A percentile compares a stretch with the other conserved stretches of the same genome.
phyloP scores from a whole-genome alignment of 2,888 invertebrate species.

The Neoitamus cyanurus region DNA sequence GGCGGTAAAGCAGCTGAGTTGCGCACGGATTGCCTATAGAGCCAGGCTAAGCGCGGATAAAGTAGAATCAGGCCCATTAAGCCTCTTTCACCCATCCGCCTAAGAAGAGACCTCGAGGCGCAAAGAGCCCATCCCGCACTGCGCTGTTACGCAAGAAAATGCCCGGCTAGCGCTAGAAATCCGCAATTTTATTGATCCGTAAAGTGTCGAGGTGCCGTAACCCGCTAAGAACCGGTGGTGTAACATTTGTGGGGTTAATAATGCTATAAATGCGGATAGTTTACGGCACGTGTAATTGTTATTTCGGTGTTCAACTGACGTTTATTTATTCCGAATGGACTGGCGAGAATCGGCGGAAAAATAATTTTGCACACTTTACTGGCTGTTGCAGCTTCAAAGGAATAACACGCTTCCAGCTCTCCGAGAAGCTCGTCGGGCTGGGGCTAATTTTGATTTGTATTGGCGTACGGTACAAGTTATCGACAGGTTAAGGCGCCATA shows the following conservation, averaged over 20 bases:
- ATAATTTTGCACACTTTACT: conserved; percentile 26
- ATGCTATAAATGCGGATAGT: conserved; percentile 42
- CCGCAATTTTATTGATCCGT: not conserved
- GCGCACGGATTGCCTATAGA: not conserved
- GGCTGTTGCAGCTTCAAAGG: not conserved
- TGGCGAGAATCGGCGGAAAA: not conserved
- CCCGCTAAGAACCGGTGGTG: not conserved
- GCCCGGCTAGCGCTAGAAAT: not conserved
- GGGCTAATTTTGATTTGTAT: conserved; percentile 1
- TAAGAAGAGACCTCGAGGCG: not conserved
- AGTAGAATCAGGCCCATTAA: not conserved
- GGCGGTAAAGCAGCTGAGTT: not conserved
- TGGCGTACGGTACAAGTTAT: not conserved
- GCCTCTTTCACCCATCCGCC: not conserved
- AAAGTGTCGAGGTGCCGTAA: conserved; percentile 14
- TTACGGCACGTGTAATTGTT: conserved; percentile 41
- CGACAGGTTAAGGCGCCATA: not conserved
- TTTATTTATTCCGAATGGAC: conserved; percentile 35
- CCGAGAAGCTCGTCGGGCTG: not conserved
- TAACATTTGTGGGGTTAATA: conserved; percentile 31
- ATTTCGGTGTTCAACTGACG: conserved; percentile 26
- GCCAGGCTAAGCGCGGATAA: not conserved
- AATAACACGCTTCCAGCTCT: not conserved
- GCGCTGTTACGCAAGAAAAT: conserved; percentile 20
- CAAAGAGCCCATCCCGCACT: not conserved